Evolutionary conservation across 2,888 invertebrate species (phyloP).

Genomic region (Belgica antarctica): DNA sequence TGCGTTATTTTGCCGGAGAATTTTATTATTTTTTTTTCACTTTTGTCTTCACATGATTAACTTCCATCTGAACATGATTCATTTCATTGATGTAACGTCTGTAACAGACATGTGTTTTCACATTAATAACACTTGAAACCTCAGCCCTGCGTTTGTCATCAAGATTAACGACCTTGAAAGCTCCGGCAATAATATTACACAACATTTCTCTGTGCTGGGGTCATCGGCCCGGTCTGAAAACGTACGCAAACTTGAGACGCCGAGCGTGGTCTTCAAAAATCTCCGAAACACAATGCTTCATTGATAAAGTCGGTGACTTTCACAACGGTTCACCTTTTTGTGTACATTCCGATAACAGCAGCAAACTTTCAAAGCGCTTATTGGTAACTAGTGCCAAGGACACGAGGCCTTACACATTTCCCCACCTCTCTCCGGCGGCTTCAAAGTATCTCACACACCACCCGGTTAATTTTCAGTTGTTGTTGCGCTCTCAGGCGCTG

Average conservation of each 20-base stretch:
- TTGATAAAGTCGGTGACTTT: background rate
- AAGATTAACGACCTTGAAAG: background rate
- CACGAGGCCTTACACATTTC: conserved; percentile 14
- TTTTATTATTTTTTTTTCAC: too few species aligned
- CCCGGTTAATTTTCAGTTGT: background rate
- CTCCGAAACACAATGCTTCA: background rate
- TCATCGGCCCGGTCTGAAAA: conserved; percentile 5
- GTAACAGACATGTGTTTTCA: too few species aligned
- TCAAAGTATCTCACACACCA: conserved; percentile 24
- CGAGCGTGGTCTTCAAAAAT: too few species aligned
- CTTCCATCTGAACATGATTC: too few species aligned
- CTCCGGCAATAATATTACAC: background rate
- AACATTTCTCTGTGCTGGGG: background rate
- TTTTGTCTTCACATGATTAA: too few species aligned
- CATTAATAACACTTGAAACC: too few species aligned
- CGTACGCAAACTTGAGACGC: too few species aligned
- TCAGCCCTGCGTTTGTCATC: too few species aligned
- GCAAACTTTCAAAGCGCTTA: conserved; percentile 1
- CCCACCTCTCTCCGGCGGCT: background rate
- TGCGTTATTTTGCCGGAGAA: too few species aligned
- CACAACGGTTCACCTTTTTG: background rate
- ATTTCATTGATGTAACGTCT: too few species aligned
- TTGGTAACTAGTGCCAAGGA: conserved; percentile 43
- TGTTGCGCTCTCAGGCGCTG: conserved; percentile 8
- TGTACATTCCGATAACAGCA: background rate